A percentile compares a stretch with the other conserved stretches of the same genome.
phyloP scores from a whole-genome alignment of 2,797 vertebrate genomes.

The Channa striata region DNA sequence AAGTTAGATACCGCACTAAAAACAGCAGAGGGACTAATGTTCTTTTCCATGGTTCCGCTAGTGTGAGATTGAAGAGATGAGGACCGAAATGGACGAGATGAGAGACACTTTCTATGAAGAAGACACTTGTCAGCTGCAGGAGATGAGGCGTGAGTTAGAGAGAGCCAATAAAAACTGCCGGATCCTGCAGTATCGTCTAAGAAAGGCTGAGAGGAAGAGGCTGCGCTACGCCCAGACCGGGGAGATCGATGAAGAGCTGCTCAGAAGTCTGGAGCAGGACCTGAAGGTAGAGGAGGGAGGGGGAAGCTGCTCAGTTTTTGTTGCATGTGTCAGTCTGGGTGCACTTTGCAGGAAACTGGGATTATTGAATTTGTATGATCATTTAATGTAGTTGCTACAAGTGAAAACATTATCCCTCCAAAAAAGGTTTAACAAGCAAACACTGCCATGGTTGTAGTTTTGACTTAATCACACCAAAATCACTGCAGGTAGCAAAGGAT shows the following conservation, averaged over 20 bases:
- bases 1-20: constrained; percentile 5
- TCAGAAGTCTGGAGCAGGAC: constrained; percentile 97
- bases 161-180: constrained; percentile 99
- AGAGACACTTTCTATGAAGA: constrained; percentile 98
- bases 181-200: constrained; percentile 97
- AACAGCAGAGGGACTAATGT: background rate
- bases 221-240: constrained; percentile 93
- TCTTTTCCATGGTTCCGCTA: constrained; percentile 57
- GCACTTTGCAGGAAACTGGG: background rate
- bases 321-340: constrained; percentile 6
- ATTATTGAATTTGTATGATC: background rate
- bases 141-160: constrained; percentile 97
- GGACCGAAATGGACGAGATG: constrained; percentile 99
- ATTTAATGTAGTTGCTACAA: no score
- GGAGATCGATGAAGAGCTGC: constrained; percentile 94
- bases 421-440: background rate
- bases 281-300: constrained; percentile 86
- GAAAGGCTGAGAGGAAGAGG: constrained; percentile 96
- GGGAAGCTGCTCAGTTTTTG: background rate
- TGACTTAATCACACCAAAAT: background rate
- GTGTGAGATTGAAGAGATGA: constrained; percentile 97
- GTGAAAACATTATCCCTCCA: no score
- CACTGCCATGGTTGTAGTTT: background rate
- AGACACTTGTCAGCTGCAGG: constrained; percentile 97
- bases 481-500: constrained; percentile 93